phyloP scores from a whole-genome alignment of 1,140 invertebrate species.

The Tetraneura akinire region DNA sequence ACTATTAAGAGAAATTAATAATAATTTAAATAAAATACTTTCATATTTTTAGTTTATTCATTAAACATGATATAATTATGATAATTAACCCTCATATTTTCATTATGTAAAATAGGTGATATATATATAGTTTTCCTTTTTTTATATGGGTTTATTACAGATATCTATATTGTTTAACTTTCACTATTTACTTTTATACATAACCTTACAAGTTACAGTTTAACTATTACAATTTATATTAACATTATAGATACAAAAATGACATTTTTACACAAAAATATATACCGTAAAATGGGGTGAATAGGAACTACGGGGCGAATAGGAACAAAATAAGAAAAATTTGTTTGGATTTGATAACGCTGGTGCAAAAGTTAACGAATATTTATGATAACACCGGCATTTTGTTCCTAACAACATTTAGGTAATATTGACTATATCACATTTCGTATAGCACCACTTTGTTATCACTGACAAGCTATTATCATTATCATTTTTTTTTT shows the following conservation, averaged over 20 bases:
- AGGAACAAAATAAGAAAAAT: not conserved
- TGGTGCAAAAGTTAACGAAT: not conserved
- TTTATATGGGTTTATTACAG: slow-evolving; percentile 1
- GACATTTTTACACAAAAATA: not conserved
- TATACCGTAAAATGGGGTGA: not conserved
- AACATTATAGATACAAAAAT: not conserved
- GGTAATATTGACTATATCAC: not conserved
- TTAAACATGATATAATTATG: not conserved
- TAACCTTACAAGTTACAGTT: not conserved
- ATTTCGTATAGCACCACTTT: not conserved
- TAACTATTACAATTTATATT: not conserved
- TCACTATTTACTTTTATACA: not conserved
- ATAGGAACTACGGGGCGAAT: not conserved
- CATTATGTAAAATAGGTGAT: not conserved
- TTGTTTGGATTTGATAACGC: not conserved
- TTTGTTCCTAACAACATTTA: slow-evolving; percentile 6
- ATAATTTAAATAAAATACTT: not conserved
- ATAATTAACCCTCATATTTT: slow-evolving; percentile 23
- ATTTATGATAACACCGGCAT: not conserved
- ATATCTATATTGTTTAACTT: slow-evolving; percentile 31
- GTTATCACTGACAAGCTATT: slow-evolving; percentile 1
- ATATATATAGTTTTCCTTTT: not conserved
- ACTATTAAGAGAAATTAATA: not conserved
- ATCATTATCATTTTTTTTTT: not conserved
- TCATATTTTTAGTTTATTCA: not conserved